Conservation (phyloP, 2,113 vertebrate species). For the Romanogobio albipinnatus region DNA sequence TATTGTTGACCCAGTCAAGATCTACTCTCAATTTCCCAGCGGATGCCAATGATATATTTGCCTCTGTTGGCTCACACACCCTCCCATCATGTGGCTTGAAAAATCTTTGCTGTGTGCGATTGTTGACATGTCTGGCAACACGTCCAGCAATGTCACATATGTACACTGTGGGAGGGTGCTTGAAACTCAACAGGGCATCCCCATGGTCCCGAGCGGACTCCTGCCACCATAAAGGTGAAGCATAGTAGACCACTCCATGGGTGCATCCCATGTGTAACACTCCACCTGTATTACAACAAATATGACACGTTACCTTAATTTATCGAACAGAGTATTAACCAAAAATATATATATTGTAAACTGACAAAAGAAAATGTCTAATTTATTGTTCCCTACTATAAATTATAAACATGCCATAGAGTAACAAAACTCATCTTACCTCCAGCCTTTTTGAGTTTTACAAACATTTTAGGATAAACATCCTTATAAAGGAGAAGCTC, state of each 20-base stretch:
- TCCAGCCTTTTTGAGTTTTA: slow-evolving; percentile 26
- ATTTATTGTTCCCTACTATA: neutral
- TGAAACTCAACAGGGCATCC: slow-evolving; percentile 17
- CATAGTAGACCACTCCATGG: slow-evolving; percentile 39
- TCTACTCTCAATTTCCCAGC: neutral
- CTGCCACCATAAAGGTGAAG: slow-evolving; percentile 37
- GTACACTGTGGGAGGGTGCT: slow-evolving; percentile 21
- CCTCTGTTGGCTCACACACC: neutral
- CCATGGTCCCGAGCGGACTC: slow-evolving; percentile 31
- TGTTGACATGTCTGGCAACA: slow-evolving; percentile 40
- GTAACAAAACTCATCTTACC: slow-evolving; percentile 3
- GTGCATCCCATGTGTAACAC: slow-evolving; percentile 39
- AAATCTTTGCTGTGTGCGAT: slow-evolving; percentile 14
- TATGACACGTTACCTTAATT: neutral
- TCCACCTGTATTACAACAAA: slow-evolving; percentile 1
- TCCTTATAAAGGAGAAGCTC: slow-evolving; percentile 44
- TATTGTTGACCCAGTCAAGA: neutral
- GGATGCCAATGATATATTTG: neutral
- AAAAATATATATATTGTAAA: too few relatives aligned
- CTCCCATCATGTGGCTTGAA: slow-evolving; percentile 35
- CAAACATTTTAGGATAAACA: slow-evolving; percentile 38
- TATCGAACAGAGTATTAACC: too few relatives aligned
- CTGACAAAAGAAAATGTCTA: neutral
- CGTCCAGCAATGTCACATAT: slow-evolving; percentile 36
- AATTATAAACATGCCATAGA: neutral